Conservation (phyloP, 2,888 invertebrate genomes). For the Ligdia adustata region DNA sequence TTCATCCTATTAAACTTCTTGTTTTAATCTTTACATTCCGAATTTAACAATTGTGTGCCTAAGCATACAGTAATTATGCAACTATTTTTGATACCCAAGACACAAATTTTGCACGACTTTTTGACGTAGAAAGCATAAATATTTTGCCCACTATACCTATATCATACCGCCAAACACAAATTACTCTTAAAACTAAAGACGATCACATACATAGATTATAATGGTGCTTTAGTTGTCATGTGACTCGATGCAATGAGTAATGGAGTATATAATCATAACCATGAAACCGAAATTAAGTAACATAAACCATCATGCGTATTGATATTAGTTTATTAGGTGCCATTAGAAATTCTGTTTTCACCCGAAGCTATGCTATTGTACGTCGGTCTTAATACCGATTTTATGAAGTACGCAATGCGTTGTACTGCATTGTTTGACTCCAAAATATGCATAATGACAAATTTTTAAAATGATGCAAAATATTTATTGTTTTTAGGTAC, state of each 20-base stretch:
- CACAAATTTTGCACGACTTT: not conserved
- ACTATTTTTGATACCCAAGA: not conserved
- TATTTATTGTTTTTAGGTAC: no score
- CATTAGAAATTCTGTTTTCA: no score
- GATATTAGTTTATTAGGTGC: no score
- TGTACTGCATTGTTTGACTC: no score
- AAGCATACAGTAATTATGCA: constrained; percentile 3
- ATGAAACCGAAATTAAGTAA: constrained; percentile 8
- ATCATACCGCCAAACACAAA: not conserved
- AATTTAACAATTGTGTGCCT: not conserved
- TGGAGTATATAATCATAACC: constrained; percentile 2
- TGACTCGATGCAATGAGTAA: no score
- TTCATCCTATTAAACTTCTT: no score
- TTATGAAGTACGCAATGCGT: no score
- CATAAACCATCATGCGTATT: constrained; percentile 31
- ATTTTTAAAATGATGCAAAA: no score
- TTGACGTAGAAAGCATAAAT: constrained; percentile 1
- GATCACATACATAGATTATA: constrained; percentile 11
- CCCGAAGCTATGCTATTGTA: no score
- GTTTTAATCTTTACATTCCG: not conserved
- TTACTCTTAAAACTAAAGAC: constrained; percentile 13
- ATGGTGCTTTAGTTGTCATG: constrained; percentile 3
- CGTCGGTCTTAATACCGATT: no score
- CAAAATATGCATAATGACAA: no score
- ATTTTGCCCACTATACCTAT: not conserved